Percentiles rank a stretch among this genome's conserved stretches.
phyloP scores from a whole-genome alignment of 2,113 vertebrate species.

The Perca fluviatilis region DNA sequence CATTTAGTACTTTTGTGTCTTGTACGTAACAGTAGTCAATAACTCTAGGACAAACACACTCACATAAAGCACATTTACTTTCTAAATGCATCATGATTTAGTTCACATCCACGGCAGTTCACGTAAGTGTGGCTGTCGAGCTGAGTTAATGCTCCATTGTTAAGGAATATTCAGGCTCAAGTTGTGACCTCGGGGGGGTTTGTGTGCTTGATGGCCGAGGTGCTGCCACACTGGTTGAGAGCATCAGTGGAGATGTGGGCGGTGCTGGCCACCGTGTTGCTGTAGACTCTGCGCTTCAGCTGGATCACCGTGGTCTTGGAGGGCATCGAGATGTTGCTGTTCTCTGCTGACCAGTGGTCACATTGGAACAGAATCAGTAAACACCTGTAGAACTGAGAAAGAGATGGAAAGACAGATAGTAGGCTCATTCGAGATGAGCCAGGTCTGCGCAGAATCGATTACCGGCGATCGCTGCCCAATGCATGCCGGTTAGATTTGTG shows the following conservation, averaged over 20 bases:
- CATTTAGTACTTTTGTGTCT: slow-evolving; percentile 1
- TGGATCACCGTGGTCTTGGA: slow-evolving; percentile 84
- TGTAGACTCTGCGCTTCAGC: slow-evolving; percentile 77
- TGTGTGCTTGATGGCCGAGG: slow-evolving; percentile 33
- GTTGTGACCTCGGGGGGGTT: slow-evolving; percentile 22
- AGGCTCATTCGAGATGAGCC: too few relatives aligned
- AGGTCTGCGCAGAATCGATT: too few relatives aligned
- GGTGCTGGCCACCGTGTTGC: slow-evolving; percentile 63
- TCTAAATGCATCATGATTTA: not conserved
- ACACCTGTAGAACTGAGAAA: slow-evolving; percentile 88
- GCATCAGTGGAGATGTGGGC: slow-evolving; percentile 63
- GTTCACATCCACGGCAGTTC: slow-evolving; percentile 8
- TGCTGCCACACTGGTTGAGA: slow-evolving; percentile 51
- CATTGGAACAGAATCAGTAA: slow-evolving; percentile 87
- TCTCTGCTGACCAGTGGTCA: slow-evolving; percentile 55
- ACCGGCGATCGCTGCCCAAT: too few relatives aligned
- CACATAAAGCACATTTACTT: slow-evolving; percentile 23
- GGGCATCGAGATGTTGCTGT: slow-evolving; percentile 71
- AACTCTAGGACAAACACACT: slow-evolving; percentile 42
- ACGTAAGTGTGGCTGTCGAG: too few relatives aligned
- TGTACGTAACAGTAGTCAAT: not conserved
- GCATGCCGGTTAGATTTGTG: too few relatives aligned
- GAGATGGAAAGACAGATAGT: slow-evolving; percentile 9
- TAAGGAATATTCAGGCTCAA: slow-evolving; percentile 20
- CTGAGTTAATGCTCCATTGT: not conserved